These are phyloP conservation scores for Melipona bicolor DNA, from an alignment of 2,888 invertebrate species.

Conservation along the genomic window DNA sequence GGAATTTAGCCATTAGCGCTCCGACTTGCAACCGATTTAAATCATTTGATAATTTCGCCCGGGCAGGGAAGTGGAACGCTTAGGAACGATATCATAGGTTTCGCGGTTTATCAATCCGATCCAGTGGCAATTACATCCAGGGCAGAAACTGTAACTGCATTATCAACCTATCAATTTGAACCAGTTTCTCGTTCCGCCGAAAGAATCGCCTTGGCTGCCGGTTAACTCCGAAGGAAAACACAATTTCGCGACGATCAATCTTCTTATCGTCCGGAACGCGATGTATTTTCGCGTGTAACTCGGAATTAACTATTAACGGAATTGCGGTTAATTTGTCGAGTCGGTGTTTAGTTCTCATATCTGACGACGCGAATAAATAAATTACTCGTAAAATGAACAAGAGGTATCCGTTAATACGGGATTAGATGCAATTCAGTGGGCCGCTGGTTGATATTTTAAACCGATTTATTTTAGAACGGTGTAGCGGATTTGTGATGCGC, in stretches of 20 bases:
- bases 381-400: too few relatives aligned
- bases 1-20: conserved; percentile 6
- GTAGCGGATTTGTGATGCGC: too few relatives aligned
- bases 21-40: background rate
- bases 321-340: background rate
- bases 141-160: background rate
- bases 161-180: conserved; percentile 17
- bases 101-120: conserved; percentile 13
- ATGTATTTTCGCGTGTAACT: background rate
- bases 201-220: background rate
- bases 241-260: conserved; percentile 20
- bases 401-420: too few relatives aligned
- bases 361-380: too few relatives aligned
- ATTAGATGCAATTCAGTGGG: too few relatives aligned
- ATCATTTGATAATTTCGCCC: conserved; percentile 6
- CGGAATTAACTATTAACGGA: too few relatives aligned
- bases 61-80: conserved; percentile 2
- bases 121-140: conserved; percentile 7
- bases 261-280: conserved; percentile 13
- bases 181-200: background rate
- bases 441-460: too few relatives aligned
- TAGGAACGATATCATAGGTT: background rate
- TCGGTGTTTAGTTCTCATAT: background rate
- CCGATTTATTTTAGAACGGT: too few relatives aligned
- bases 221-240: conserved; percentile 5